Evolutionary conservation across 2,797 vertebrate species (phyloP), one percentile per base, ranked within the genome.

Genomic region (Neostethus bicornis): DNA sequence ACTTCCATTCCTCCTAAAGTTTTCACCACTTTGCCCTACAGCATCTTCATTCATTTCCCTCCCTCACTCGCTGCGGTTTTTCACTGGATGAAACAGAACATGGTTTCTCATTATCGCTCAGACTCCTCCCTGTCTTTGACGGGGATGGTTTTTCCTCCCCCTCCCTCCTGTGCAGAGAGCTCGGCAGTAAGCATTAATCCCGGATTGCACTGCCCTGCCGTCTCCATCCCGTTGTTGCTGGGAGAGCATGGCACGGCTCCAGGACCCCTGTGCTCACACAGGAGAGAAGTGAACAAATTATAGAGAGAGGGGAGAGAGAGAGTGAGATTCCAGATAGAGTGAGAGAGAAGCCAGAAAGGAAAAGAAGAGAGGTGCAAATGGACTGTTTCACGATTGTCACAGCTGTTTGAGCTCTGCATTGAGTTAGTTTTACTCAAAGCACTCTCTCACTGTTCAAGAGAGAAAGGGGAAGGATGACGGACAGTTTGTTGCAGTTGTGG

Each of bases 171-270:
- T 58, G 67, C 21, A 43, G 69, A 77, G 76, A 71, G 75, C 73
- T 81, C 54, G 41, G 73, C 73, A 65, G 74, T 47, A 74, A 64
- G 70, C 32, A 54, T 85, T 90, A 87, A 90, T 89, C 85, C 87
- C 64, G 51, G 85, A 86, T 86, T 84, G 87, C 60, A 46, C 78
- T 87, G 84, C 79, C 83, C 84, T 79, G 83, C 80, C 81, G 75
- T 86, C 86, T 81, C 74, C 85, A 79, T 87, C 86, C 80, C 76
- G 69, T 83, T 44, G 76, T 88, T 84, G 84, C 82, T 84, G 77
- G 80, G 80, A 80, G 81, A 82, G 84, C 81, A 87, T 90, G 90
- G 87, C 87, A 76, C 14, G 61, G 62, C 75, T 89, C 85, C 87
- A 86, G 86, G 80, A 88, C 79, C 84, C 79, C 86, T 81, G 78